Percentiles rank a stretch among this genome's conserved stretches.
Evolutionary conservation across 2,113 vertebrate genomes (phyloP).

Genomic region (Peromyscus californicus): DNA sequence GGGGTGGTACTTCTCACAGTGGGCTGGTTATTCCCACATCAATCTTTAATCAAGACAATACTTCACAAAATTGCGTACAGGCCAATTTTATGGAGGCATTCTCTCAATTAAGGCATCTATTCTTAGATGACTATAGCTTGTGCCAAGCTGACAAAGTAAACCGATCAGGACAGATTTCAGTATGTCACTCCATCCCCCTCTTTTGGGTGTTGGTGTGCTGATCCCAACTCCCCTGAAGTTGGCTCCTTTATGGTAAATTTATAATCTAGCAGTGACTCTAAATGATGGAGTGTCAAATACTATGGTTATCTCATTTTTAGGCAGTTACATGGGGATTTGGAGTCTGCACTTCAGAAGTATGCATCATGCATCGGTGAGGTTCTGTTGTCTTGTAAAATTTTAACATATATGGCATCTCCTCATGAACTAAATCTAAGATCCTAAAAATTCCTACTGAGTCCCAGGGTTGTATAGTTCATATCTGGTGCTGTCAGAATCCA

Average conservation of each 20-base stretch:
- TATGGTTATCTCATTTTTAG: background rate
- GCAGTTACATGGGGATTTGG: background rate
- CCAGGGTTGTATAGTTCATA: background rate
- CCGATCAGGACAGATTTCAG: background rate
- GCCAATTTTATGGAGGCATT: background rate
- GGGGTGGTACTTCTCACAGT: too few species aligned
- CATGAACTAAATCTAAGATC: background rate
- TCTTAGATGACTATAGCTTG: background rate
- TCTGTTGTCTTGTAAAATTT: background rate
- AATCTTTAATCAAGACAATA: too few species aligned
- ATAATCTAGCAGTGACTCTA: background rate
- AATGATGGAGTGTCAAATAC: background rate
- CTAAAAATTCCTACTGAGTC: background rate
- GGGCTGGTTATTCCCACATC: too few species aligned
- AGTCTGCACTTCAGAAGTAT: background rate
- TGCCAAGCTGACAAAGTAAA: background rate
- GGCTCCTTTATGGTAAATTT: background rate
- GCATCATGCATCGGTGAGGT: background rate
- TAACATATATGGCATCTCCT: background rate
- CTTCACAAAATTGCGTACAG: background rate
- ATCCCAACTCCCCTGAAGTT: background rate
- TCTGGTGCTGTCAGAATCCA: background rate
- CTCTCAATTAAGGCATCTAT: background rate
- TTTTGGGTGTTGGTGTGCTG: background rate
- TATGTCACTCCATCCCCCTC: background rate